Percentiles rank a stretch among this genome's conserved stretches.
Evolutionary conservation across 2,888 invertebrate species (phyloP).

Genomic region (Pristionchus entomophagus): DNA sequence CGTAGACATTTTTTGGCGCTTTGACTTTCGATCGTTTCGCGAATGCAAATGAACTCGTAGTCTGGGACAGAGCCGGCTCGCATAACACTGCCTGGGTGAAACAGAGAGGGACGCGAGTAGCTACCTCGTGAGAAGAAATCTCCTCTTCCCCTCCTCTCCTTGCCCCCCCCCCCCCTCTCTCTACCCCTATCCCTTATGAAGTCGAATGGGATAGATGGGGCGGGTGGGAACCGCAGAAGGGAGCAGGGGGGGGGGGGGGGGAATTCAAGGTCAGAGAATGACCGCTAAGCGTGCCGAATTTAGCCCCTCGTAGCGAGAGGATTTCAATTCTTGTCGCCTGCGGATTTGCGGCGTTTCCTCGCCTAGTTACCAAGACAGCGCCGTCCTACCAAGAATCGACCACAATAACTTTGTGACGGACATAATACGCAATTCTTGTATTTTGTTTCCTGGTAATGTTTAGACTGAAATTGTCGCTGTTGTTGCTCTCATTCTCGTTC

Average conservation of each 20-base stretch:
- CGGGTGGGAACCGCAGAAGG: constrained; percentile 19
- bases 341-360: too few species aligned
- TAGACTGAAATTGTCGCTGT: too few species aligned
- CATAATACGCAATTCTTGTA: too few species aligned
- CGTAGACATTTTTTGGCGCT: not conserved
- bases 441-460: too few species aligned
- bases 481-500: too few species aligned
- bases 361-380: too few species aligned
- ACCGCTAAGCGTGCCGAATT: constrained; percentile 31
- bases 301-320: not conserved
- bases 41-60: not conserved
- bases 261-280: constrained; percentile 28
- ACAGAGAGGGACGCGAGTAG: not conserved
- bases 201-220: constrained; percentile 20
- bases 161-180: not conserved
- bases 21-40: not conserved
- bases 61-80: not conserved
- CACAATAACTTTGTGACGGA: too few species aligned
- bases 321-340: not conserved
- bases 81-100: not conserved
- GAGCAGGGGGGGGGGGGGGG: not conserved
- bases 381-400: too few species aligned
- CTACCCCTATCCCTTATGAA: not conserved
- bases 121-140: not conserved
- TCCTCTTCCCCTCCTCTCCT: not conserved